Evolutionary conservation across 2,888 invertebrate species (phyloP), one percentile per base, ranked within the genome.

Genomic region (Baccha elongata): DNA sequence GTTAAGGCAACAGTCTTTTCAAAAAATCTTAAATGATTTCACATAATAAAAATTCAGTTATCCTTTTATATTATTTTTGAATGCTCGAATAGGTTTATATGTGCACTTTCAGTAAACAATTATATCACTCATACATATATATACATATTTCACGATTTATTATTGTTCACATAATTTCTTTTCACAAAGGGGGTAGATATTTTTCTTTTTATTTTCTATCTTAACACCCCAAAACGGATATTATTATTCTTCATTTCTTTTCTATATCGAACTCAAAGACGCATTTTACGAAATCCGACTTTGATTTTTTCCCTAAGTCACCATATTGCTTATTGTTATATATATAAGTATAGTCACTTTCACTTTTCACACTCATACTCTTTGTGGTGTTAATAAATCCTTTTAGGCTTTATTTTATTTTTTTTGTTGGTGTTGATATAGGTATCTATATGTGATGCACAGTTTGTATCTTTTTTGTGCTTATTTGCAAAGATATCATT

Each of bases 381-480:
- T 35, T 2, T 26, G 55, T 21, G 37, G 21, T 29, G 10, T 23
- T 13, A 15, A 2, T n/a, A 40, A 42, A 42, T 60, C 60, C 44
- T 44, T 60, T 60, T 26, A 44, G 29, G 19, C 26, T 44, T 23
- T 19, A 17, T n/a, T 55, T 15, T 50, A 11, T 35, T 7, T 21
- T 15, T 40, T 26, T 58, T 40, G n/a, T n/a, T n/a, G n/a, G n/a
- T n/a, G n/a, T n/a, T n/a, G n/a, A n/a, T n/a, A n/a, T 40, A 23
- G 44, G 32, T 60, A 29, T 32, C 60, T n/a, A 60, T n/a, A n/a
- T n/a, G n/a, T 60, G 60, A 60, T 60, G 60, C 60, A 60, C 60
- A 44, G 60, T 32, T 44, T 44, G 10, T 60, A 35, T 40, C 7
- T 13, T 55, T 21, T n/a, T n/a, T n/a, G n/a, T n/a, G 37, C 13